Evolutionary conservation across 2,113 vertebrate genomes (phyloP).

Genomic region (Siniperca knerii): DNA sequence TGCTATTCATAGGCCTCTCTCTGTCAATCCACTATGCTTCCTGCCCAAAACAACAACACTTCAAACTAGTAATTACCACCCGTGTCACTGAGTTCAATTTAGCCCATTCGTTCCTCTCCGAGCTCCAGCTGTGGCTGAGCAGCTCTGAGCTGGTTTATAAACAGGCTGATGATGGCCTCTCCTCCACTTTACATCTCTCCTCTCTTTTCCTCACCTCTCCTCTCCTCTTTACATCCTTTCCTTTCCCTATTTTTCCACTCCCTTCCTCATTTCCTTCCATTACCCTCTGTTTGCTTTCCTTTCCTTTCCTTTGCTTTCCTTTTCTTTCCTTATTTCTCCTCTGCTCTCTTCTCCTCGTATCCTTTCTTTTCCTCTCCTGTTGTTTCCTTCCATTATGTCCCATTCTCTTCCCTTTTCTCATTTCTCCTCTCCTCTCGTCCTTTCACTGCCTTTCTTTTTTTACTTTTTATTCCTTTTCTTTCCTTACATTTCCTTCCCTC

Average conservation of each 20-base stretch:
- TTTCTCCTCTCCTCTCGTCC: neutral
- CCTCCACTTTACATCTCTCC: conserved; percentile 1
- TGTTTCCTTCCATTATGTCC: no score
- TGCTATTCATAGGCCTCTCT: neutral
- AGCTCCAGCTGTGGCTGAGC: conserved; percentile 62
- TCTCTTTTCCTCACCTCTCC: fast-evolving
- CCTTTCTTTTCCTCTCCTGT: neutral
- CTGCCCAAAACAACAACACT: conserved; percentile 35
- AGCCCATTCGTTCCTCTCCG: conserved; percentile 22
- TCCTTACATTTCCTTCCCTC: neutral
- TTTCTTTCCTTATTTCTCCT: neutral
- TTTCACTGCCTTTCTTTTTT: neutral
- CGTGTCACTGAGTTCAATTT: conserved; percentile 18
- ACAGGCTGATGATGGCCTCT: conserved; percentile 15
- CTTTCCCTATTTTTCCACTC: neutral
- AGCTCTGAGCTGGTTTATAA: neutral
- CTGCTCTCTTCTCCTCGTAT: no score
- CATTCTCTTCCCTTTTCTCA: neutral
- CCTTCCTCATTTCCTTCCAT: neutral
- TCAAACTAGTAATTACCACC: conserved; percentile 28
- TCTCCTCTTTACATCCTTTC: no score
- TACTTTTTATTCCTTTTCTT: neutral
- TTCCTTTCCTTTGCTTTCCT: no score
- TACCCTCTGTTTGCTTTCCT: neutral
- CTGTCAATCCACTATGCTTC: neutral